Conservation (phyloP, 1,140 invertebrate genomes). For the Caenorhabditis briggsae region DNA sequence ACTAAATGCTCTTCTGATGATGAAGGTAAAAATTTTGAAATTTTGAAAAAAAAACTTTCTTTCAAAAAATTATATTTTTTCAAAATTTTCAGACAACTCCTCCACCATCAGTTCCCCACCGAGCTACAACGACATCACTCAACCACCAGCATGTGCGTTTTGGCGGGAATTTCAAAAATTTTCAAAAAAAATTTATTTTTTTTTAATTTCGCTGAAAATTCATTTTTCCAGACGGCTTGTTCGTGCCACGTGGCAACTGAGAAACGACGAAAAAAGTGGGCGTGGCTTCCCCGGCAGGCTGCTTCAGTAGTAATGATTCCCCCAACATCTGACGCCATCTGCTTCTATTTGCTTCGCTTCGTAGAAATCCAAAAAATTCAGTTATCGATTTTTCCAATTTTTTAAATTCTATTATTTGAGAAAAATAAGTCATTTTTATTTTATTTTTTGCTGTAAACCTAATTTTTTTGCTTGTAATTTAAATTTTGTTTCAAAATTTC, state of each 20-base stretch:
- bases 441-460: not conserved
- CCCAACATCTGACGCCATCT: constrained; percentile 12
- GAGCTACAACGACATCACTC: constrained; percentile 48
- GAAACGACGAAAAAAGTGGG: constrained; percentile 1
- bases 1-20: constrained; percentile 32
- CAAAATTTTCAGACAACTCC: constrained; percentile 1
- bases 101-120: constrained; percentile 39
- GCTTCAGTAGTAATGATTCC: constrained; percentile 5
- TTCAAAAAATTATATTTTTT: too few relatives aligned
- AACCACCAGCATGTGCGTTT: constrained; percentile 47
- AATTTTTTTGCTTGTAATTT: not conserved
- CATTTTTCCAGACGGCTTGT: constrained; percentile 27
- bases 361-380: not conserved
- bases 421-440: not conserved
- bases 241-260: constrained; percentile 45
- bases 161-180: not conserved
- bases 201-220: not conserved
- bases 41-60: not conserved
- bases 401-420: not conserved
- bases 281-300: constrained; percentile 3
- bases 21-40: not conserved
- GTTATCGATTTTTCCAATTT: not conserved
- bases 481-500: not conserved
- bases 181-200: not conserved
- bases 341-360: not conserved